phyloP scores from a whole-genome alignment of 2,888 invertebrate species.

The Amphipyra tragopoginis region DNA sequence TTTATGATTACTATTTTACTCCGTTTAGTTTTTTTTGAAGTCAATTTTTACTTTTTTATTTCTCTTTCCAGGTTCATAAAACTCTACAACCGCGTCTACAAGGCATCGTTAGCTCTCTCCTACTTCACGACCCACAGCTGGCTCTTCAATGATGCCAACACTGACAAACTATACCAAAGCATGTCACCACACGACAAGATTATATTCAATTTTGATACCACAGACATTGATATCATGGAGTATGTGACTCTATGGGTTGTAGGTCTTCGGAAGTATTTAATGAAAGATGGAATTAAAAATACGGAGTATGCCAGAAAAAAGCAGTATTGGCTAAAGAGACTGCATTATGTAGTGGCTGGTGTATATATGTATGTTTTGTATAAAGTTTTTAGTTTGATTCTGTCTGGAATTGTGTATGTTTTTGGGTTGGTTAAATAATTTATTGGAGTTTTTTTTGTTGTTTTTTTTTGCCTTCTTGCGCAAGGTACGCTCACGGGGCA shows the following conservation, averaged over 20 bases:
- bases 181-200: conserved; percentile 44
- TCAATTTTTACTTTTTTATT: too few relatives aligned
- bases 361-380: conserved; percentile 37
- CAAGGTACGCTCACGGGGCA: too few relatives aligned
- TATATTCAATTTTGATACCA: conserved; percentile 61
- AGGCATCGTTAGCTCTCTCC: conserved; percentile 40
- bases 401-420: neutral
- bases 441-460: neutral
- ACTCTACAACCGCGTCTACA: conserved; percentile 56
- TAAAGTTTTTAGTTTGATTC: conserved; percentile 13
- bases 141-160: conserved; percentile 55
- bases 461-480: neutral
- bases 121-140: conserved; percentile 58
- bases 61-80: conserved; percentile 56
- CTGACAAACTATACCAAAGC: conserved; percentile 26
- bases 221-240: conserved; percentile 50
- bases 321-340: conserved; percentile 46
- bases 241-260: conserved; percentile 52
- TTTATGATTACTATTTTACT: too few relatives aligned
- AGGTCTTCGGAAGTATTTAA: conserved; percentile 52
- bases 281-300: conserved; percentile 53
- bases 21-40: too few relatives aligned
- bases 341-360: conserved; percentile 18
- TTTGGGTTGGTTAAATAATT: neutral
- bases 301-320: conserved; percentile 48